These are phyloP conservation scores for Ochotona curzoniae DNA, from an alignment of 2,113 vertebrate species.

Conservation along the genomic window DNA sequence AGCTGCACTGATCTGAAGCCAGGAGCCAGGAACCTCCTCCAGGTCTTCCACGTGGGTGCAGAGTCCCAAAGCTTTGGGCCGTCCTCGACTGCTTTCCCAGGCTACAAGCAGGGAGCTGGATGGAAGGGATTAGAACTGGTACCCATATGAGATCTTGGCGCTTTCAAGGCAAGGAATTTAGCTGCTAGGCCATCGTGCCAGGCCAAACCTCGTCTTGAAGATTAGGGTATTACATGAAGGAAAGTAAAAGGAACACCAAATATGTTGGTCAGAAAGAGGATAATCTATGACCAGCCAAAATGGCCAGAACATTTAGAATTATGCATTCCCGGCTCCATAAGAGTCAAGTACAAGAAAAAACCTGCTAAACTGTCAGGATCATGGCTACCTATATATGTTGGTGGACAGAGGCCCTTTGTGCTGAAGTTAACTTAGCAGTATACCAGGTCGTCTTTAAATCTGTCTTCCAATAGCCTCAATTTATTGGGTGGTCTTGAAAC, in stretches of 20 bases:
- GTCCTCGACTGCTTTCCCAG: too few relatives aligned
- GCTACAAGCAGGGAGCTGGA: too few relatives aligned
- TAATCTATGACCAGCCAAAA: background rate
- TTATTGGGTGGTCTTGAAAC: conserved; percentile 7
- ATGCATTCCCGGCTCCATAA: background rate
- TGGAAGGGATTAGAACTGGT: too few relatives aligned
- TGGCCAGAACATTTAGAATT: conserved; percentile 12
- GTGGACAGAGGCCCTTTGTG: background rate
- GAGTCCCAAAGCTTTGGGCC: too few relatives aligned
- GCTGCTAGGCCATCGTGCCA: too few relatives aligned
- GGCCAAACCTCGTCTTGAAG: conserved; percentile 17
- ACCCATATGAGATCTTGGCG: too few relatives aligned
- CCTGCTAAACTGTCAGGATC: background rate
- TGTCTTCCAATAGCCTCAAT: background rate
- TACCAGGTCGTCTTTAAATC: background rate
- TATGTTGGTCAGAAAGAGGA: conserved; percentile 25
- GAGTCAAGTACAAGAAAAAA: background rate
- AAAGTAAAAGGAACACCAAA: conserved; percentile 35
- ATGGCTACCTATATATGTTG: background rate
- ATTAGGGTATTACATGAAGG: background rate
- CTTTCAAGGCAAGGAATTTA: too few relatives aligned
- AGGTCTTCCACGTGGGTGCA: too few relatives aligned
- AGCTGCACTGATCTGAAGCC: too few relatives aligned
- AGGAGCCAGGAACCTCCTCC: too few relatives aligned
- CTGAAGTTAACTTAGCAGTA: background rate